Conservation (phyloP, 2,113 vertebrate species). For the Motacilla tschutschensis region DNA sequence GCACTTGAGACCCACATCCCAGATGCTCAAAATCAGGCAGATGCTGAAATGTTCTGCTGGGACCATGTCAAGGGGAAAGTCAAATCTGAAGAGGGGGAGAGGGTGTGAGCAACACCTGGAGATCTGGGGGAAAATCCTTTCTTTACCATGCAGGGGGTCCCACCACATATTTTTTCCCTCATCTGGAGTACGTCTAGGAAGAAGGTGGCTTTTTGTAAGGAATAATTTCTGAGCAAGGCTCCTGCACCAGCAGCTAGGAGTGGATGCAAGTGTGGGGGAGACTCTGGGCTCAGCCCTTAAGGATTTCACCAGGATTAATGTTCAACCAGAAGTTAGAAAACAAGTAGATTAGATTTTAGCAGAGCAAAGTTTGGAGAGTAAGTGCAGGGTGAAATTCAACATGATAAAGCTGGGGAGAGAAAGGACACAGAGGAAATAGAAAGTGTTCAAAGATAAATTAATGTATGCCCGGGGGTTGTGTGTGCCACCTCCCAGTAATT, state of each 20-base stretch:
- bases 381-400: constrained; percentile 47
- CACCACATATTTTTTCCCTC: neutral
- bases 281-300: neutral
- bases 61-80: fast-evolving
- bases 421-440: constrained; percentile 54
- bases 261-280: neutral
- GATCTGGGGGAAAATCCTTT: neutral
- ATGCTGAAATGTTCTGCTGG: neutral
- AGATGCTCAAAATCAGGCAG: neutral
- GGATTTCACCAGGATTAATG: constrained; percentile 40
- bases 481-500: constrained; percentile 45
- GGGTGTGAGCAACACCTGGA: neutral
- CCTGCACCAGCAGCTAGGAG: neutral
- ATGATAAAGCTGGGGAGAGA: constrained; percentile 29
- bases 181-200: neutral
- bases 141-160: neutral
- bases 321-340: constrained; percentile 21
- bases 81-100: neutral
- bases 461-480: constrained; percentile 39
- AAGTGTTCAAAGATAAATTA: constrained; percentile 61
- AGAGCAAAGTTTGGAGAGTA: neutral
- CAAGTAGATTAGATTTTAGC: constrained; percentile 24
- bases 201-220: neutral
- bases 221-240: neutral
- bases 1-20: fast-evolving